Evolutionary conservation across 2,797 vertebrate species (phyloP), one percentile per base, ranked within the genome.

Genomic region (Lithobates sylvaticus): DNA sequence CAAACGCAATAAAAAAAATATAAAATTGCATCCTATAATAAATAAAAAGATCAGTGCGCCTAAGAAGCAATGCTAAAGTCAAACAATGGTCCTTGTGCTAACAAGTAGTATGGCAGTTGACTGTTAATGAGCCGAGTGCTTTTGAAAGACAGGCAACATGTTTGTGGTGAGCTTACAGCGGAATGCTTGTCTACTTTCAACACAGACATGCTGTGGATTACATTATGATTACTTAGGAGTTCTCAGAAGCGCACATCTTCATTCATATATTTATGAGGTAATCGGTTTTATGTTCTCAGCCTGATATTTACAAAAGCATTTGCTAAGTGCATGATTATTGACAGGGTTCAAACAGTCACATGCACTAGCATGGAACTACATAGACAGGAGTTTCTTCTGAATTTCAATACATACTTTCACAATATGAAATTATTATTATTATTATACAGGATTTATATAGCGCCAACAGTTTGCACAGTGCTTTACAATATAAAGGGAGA

Each of bases 31-130:
- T 3, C 18, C 21, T 39, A 29, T 26, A 58, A 23, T 10, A 34
- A 80, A 16, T 61, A 42, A 13, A 61, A 72, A 26, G 0, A 61
- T 73, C 69, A 36, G 29, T 21, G 61, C 15, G 50, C 42, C 32
- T 71, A 71, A 71, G 21, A 54, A 32, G 18, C 68, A 34, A 21
- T 81, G 69, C 68, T 36, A 13, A 81, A 39, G 79, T 34, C 78
- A 26, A 27, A 70, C 29, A 81, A 32, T 29, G 27, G 34, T 16
- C 8, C 47, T 6, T 81, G 68, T 71, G 26, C 21, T 27, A 73
- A 71, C 47, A 61, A 72, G 79, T n/a, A 64, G 34, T 32, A 21
- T 29, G 50, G 32, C 34, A 18, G 47, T 21, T 1, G 68, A 81
- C 68, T 81, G n/a, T 34, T 71, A 81, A 81, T 73, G 69, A 81